These are phyloP conservation scores for Limosa lapponica DNA, from an alignment of 2,797 vertebrate species.

Conservation along the genomic window DNA sequence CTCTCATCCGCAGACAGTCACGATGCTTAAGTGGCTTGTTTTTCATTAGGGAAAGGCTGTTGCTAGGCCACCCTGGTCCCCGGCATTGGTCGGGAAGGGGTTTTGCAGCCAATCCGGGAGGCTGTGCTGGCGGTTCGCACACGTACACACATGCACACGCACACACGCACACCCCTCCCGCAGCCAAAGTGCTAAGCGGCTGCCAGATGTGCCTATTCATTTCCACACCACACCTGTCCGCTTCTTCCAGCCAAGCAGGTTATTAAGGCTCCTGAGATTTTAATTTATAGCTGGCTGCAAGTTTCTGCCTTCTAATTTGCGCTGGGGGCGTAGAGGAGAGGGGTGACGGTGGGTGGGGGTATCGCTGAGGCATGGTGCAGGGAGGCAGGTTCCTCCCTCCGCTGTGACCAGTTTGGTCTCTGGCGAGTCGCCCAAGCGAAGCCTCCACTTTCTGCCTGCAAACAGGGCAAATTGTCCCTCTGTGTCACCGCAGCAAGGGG, in stretches of 20 bases:
- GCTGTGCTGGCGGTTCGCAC: not conserved
- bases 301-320: not conserved
- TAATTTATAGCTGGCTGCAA: not conserved
- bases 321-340: fast-evolving
- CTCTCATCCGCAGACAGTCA: slow-evolving; percentile 2
- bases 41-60: slow-evolving; percentile 67
- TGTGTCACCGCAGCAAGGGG: fast-evolving
- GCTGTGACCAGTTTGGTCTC: fast-evolving
- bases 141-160: not conserved
- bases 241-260: not conserved
- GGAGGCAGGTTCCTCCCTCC: fast-evolving
- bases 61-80: slow-evolving; percentile 65
- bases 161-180: not conserved
- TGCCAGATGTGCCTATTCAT: slow-evolving; percentile 46
- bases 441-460: not conserved
- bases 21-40: slow-evolving; percentile 57
- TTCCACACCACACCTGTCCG: slow-evolving; percentile 38
- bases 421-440: fast-evolving
- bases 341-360: not conserved
- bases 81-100: not conserved
- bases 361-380: fast-evolving
- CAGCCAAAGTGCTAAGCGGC: slow-evolving; percentile 7
- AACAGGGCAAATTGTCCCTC: fast-evolving
- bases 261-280: slow-evolving; percentile 23
- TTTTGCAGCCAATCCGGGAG: slow-evolving; percentile 42